phyloP scores from a whole-genome alignment of 2,113 vertebrate genomes.

The human (Homo sapiens) region GRCh38 chr2:14063001-14063500 shows the following conservation, averaged over 20 bases:
- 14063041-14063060: not conserved
- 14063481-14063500: not conserved
- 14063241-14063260: not conserved
- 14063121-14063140: not conserved
- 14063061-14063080: constrained; percentile 6
- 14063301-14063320: not conserved
- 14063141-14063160: not conserved
- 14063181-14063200: not conserved
- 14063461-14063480: not conserved
- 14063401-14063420: not conserved
- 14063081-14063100: not conserved
- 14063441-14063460: not conserved
- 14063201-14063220: not conserved
- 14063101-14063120: not conserved
- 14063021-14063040: constrained; percentile 25
- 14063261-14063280: not conserved
- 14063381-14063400: not conserved
- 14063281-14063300: not conserved
- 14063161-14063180: not conserved
- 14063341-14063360: not conserved
- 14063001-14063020: constrained; percentile 32
- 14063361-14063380: not conserved
- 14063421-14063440: not conserved
- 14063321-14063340: not conserved
- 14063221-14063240: not conserved